Base-by-base conservation (phyloP, 2,797 vertebrate species). In the Centroberyx gerrardi region DNA sequence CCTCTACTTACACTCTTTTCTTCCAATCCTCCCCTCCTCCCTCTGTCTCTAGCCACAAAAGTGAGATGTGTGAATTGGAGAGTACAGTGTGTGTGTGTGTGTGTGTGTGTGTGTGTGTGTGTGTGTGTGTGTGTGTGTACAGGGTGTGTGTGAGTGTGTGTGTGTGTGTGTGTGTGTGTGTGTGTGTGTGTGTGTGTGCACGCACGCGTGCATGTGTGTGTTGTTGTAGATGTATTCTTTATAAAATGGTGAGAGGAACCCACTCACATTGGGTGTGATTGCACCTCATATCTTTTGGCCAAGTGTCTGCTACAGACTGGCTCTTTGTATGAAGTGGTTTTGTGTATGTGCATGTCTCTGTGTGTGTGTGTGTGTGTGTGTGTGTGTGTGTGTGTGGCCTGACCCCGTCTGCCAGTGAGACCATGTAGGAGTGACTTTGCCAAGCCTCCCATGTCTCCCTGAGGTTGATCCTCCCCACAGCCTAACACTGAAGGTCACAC, bases 401-500 rank as follows among this genome's bases (percentile, higher is more conserved):
- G 85, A 88, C 81, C 81, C 67, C 2, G 58, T 82, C 80, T 81
- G 76, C 68, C 81, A 72, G 70, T 68, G 75, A 82, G 76, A 68
- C 58, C 74, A 74, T 84, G 80, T 78, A 67, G 81, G 83, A 88
- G 83, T 89, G 86, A 91, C 88, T 90, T 93, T 92, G 86, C 87
- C 88, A 85, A 87, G 84, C 49, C 53, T 48, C 70, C 72, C 75
- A 31, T 80, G 76, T 87, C 71, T 90, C 81, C 79, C 74, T 68
- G 72, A 92, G 84, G 89, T 87, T 86, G 74, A 71, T 86, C 76
- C 73, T 83, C 71, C 88, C 87, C 81, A 78, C 74, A 84, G 83
- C 74, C 82, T 28, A 33, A 66, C 83, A 68, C 73, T 85, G 87
- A 92, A 94, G 90, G 92, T 94, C 90, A 92, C 82, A 72, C 73